These are phyloP conservation scores for Microhierax caerulescens DNA, from an alignment of 2,797 vertebrate species.

Conservation along the genomic window DNA sequence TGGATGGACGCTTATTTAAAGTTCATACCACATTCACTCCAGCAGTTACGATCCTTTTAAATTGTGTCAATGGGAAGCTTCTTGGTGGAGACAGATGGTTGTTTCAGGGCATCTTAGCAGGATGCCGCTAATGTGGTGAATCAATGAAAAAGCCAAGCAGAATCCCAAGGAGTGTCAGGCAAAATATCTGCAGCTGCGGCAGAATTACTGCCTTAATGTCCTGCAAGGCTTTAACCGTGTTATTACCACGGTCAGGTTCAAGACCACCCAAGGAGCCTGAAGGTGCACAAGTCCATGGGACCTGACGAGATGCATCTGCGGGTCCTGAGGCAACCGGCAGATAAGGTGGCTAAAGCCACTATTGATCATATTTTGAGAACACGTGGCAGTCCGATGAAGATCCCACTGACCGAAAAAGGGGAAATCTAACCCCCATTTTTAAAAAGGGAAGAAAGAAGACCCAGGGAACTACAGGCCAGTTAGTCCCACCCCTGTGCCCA, in stretches of 20 bases:
- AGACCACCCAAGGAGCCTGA: not conserved
- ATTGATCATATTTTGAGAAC: not conserved
- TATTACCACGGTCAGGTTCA: not conserved
- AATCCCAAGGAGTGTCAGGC: not conserved
- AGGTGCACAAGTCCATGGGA: not conserved
- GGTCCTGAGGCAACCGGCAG: not conserved
- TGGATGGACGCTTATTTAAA: constrained; percentile 1
- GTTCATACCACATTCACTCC: not conserved
- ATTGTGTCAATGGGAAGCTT: not conserved
- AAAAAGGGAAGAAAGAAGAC: no score
- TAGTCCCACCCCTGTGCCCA: no score
- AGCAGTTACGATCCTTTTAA: not conserved
- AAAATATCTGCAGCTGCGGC: not conserved
- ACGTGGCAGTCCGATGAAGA: not conserved
- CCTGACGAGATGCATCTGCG: not conserved
- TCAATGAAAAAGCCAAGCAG: not conserved
- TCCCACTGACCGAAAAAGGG: not conserved
- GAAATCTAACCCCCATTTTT: no score
- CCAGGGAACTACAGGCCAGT: no score
- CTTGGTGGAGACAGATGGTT: constrained; percentile 19
- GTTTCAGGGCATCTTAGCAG: constrained; percentile 30
- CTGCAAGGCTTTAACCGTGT: not conserved
- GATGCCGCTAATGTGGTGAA: not conserved
- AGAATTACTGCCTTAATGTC: not conserved
- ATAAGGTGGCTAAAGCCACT: no score